Conservation (phyloP, 2,888 invertebrate species). For the Hedychridium roseum region DNA sequence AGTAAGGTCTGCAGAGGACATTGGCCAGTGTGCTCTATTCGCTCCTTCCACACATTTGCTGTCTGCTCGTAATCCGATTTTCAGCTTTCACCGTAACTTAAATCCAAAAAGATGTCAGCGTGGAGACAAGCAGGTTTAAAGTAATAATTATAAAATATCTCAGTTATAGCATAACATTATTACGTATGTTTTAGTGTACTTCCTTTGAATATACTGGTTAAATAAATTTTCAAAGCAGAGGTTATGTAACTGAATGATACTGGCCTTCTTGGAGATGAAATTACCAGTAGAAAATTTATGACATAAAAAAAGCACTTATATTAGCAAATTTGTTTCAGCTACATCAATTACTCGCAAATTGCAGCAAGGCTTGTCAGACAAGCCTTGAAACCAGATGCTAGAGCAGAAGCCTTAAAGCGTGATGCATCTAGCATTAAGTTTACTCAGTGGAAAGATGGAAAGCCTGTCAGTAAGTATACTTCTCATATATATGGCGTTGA, state of each 20-base stretch:
- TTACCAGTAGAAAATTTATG: neutral
- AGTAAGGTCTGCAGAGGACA: no score
- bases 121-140: conserved; percentile 87
- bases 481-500: no score
- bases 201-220: neutral
- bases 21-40: no score
- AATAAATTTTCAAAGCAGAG: neutral
- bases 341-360: conserved; percentile 95
- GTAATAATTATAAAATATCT: conserved; percentile 67
- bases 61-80: no score
- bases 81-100: no score
- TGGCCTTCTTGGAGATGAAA: conserved; percentile 24
- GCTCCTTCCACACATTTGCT: no score
- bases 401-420: conserved; percentile 78
- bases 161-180: neutral
- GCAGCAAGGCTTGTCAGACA: conserved; percentile 85
- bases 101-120: conserved; percentile 77
- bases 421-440: conserved; percentile 80
- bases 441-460: conserved; percentile 91
- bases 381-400: conserved; percentile 79
- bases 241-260: conserved; percentile 14
- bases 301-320: neutral
- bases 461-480: conserved; percentile 78
- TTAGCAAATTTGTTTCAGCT: conserved; percentile 76
- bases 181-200: conserved; percentile 4